Base-by-base conservation (phyloP, 2,797 vertebrate species). In the Melanotaenia parkinsoni region DNA sequence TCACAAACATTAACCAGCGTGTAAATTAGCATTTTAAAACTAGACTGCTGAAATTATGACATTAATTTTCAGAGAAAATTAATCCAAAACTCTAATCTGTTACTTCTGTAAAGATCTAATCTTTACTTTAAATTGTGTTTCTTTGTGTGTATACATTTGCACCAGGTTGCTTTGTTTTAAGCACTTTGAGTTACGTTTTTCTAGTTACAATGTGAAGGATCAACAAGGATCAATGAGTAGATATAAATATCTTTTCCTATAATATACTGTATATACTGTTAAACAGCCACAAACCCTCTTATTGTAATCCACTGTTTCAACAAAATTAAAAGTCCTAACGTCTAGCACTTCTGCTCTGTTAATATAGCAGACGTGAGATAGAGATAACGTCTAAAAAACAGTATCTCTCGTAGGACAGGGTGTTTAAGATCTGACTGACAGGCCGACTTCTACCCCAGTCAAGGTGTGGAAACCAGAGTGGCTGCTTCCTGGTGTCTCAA, bases 361-460 rank as follows among this genome's bases (percentile, higher is more conserved):
- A 82, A 68, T 33, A 63, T 56, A 13, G 56, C 72, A 47, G 76
- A 61, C 60, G 32, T 78, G 72, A 82, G 33, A 43, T 11, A 28
- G 70, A 84, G 86, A 89, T 90, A 78, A 91, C 81, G 77, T 67
- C 58, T 70, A 72, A 47, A 83, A 67, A 81, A 80, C 83, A 76
- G 60, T 20, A 22, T 68, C 58, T 79, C 43, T 37, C 84, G 84
- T 81, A 89, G 79, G 26, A 38, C 28, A 0, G 43, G 24, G 58
- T 45, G 76, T 74, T 75, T 67, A 16, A n/a, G 53, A 47, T 54
- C 38, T 88, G 88, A 93, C 67, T 90, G 88, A 89, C 88, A 79
- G 86, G 64, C 75, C 35, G 67, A 61, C 74, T 73, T 82, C 79
- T 75, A 57, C 79, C 71, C 77, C 30, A 69, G 82, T 85, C 79